Base-by-base conservation (phyloP, 2,797 vertebrate genomes). In the Lepilemur ruficaudatus region DNA sequence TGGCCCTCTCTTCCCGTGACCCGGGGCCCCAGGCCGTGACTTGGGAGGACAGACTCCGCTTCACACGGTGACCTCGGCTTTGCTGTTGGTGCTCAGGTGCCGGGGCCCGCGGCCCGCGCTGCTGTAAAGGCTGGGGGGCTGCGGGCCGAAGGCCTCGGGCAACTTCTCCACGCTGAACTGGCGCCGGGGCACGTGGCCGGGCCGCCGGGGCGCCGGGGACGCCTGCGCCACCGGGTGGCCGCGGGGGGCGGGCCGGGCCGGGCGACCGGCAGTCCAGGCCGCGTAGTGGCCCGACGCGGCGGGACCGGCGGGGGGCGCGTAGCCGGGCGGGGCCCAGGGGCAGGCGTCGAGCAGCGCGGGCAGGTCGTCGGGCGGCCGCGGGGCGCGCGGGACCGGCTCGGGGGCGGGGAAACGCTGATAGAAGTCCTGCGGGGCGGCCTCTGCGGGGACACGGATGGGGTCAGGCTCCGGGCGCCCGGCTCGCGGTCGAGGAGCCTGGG, bases 1-100 rank as follows among this genome's bases (percentile, higher is more conserved):
- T 35, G 38, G 50, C 22, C 59, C 70, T 23, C 38, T 59, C 59
- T 43, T 15, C 22, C 43, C 23, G 1, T 5, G 1, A 30, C 80
- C 28, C 18, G 20, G 48, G 48, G 17, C 50, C 32, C 76, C 22
- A 2, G 0, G 23, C 38, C 7, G 41, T 5, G 67, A n/a, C 32
- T 75, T 11, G 0, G 57, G 41, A 25, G 41, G 48, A 9, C 35
- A 0, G 30, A 23, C 83, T 78, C 5, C 3, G 8, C 82, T 38
- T 98, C 97, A 99, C 97, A 99, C 99, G 0, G 99, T 99, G 97
- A 99, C 99, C 97, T 99, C 99, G 0, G 99, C 99, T 99, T 99
- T 99, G 99, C 99, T 99, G 98, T 99, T 99, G 97, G 99, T 99
- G 98, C 99, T 98, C 92, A 99, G 99, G 95, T 99, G 99, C 95